Base-by-base conservation (phyloP, 2,888 invertebrate species). In the Sarcophaga carnaria region DNA sequence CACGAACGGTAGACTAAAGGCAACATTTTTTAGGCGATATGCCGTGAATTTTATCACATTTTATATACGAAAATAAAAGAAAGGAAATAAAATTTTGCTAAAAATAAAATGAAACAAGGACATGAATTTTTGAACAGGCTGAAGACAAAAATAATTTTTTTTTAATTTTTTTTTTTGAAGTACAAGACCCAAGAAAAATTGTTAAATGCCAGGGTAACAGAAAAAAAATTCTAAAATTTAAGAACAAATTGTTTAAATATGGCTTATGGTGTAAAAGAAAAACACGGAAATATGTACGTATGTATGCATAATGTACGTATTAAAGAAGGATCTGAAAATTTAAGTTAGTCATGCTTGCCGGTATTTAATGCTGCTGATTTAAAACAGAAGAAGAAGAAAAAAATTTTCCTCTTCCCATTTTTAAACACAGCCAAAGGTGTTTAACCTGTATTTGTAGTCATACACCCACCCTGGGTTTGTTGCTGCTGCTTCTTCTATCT, bases 11-110 rank as follows among this genome's bases (percentile, higher is more conserved):
- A 81, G 83, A 87, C 86, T 88, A 71, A 64, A 69, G 88, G 87
- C 88, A 64, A 78, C 77, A 88, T 83, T 64, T 47, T 54, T 79
- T 83, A 87, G 85, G 86, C 87, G 84, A 86, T 89, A 86, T 87
- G 86, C 86, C 81, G 83, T 87, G 88, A 88, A 88, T 87, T 88
- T 88, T 84, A 87, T 86, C 85, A 87, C 88, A 88, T 87, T 88
- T 89, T 87, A 81, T 76, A 69, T 64, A 37, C 37, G 37, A 37
- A 62, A 79, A 80, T 63, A 76, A 49, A 76, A 63, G 63, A 59
- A 80, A 76, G n/a, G 22, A 70, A 70, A 63, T 37, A 59, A 70
- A 63, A 59, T 59, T 22, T 54, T 8, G 25, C 5, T 22, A 47
- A 60, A 64, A 66, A 14, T 54, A 14, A 54, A 54, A 54, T 10